Conservation (phyloP, 2,888 invertebrate species). For the Theretra japonica region DNA sequence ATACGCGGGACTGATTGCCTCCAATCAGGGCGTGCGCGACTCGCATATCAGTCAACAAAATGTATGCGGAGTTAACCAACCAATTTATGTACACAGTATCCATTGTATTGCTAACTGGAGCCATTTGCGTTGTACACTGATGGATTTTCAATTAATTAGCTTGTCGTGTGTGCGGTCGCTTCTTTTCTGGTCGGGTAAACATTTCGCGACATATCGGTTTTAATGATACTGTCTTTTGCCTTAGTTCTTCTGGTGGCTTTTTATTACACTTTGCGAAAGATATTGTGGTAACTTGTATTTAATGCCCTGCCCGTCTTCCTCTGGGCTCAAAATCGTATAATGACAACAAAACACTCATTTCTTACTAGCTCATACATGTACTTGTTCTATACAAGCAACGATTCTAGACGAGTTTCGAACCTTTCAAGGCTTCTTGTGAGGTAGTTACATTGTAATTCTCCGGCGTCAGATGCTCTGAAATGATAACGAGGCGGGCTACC, state of each 20-base stretch:
- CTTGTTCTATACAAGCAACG: too few species aligned
- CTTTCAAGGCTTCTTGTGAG: too few species aligned
- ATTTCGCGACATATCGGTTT: neutral
- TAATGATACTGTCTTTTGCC: neutral
- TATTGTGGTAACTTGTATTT: too few species aligned
- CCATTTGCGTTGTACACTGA: constrained; percentile 38
- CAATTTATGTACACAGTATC: constrained; percentile 45
- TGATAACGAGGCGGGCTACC: neutral
- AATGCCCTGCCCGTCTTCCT: too few species aligned
- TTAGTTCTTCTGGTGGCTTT: neutral
- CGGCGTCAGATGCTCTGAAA: neutral
- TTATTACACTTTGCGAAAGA: neutral
- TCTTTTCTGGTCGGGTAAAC: neutral
- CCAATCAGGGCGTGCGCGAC: constrained; percentile 55
- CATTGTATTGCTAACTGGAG: constrained; percentile 31
- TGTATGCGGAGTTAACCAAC: constrained; percentile 43
- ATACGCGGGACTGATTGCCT: constrained; percentile 51
- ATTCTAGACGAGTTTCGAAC: too few species aligned
- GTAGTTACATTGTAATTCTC: too few species aligned
- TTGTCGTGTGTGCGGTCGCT: constrained; percentile 6
- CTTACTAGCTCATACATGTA: too few species aligned
- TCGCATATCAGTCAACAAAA: constrained; percentile 42
- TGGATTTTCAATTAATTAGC: constrained; percentile 37
- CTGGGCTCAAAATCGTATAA: too few species aligned
- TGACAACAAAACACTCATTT: too few species aligned